phyloP scores from a whole-genome alignment of 1,140 invertebrate species.

The Bombus soroeensis region DNA sequence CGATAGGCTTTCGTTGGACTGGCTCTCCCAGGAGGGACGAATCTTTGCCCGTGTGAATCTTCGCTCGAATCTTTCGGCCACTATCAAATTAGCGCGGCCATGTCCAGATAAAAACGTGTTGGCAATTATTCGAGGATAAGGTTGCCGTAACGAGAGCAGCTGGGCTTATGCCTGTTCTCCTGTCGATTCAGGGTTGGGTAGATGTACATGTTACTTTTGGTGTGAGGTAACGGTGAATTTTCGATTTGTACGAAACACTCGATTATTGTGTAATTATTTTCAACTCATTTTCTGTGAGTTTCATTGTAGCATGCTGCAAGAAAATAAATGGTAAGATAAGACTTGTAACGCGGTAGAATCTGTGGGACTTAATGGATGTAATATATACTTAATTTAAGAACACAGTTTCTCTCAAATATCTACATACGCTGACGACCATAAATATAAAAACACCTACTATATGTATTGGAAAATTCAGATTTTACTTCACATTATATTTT shows the following conservation, averaged over 20 bases:
- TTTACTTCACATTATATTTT: too few species aligned
- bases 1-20: neutral
- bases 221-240: neutral
- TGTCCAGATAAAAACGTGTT: constrained; percentile 47
- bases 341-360: too few species aligned
- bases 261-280: too few species aligned
- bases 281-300: too few species aligned
- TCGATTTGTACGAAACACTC: neutral
- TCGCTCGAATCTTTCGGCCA: constrained; percentile 17
- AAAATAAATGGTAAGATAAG: too few species aligned
- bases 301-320: too few species aligned
- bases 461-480: too few species aligned
- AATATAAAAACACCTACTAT: too few species aligned
- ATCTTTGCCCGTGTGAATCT: constrained; percentile 17
- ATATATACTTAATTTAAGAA: too few species aligned
- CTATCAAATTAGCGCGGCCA: constrained; percentile 41
- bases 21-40: constrained; percentile 25
- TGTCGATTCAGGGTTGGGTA: neutral
- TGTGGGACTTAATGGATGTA: too few species aligned
- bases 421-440: too few species aligned
- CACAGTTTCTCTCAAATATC: too few species aligned
- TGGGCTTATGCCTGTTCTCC: neutral
- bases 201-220: neutral
- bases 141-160: neutral
- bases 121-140: constrained; percentile 21